Evolutionary conservation across 2,888 invertebrate species (phyloP).

Genomic region (Euclidia mi): DNA sequence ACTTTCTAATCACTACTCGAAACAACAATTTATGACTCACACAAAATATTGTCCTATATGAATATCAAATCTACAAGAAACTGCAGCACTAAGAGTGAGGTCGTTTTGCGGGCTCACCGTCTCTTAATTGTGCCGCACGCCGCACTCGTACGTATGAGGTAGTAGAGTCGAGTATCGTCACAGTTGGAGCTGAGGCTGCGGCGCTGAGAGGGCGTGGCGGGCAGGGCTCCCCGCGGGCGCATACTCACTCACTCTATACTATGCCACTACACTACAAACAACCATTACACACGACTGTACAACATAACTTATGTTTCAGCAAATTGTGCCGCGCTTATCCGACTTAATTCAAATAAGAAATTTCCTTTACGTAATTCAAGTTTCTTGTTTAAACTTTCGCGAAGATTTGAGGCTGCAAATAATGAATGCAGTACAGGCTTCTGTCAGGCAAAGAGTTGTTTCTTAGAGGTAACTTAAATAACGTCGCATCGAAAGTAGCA

Average conservation of each 20-base stretch:
- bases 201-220: constrained; percentile 28
- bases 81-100: constrained; percentile 29
- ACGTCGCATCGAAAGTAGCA: constrained; percentile 31
- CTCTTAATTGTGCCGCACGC: constrained; percentile 54
- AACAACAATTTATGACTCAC: no score
- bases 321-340: constrained; percentile 37
- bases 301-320: constrained; percentile 44
- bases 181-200: constrained; percentile 50
- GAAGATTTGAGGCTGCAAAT: constrained; percentile 42
- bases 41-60: no score
- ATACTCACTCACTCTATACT: constrained; percentile 14
- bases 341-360: constrained; percentile 41
- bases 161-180: constrained; percentile 44
- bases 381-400: constrained; percentile 39
- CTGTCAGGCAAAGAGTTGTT: constrained; percentile 41
- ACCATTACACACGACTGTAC: constrained; percentile 38
- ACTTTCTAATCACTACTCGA: no score
- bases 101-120: constrained; percentile 40
- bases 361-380: constrained; percentile 26
- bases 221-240: constrained; percentile 19
- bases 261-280: constrained; percentile 49
- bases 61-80: no score
- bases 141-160: constrained; percentile 32
- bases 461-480: constrained; percentile 39
- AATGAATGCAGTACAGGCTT: constrained; percentile 40